phyloP scores from a whole-genome alignment of 2,797 vertebrate genomes.

The Falco concolor region DNA sequence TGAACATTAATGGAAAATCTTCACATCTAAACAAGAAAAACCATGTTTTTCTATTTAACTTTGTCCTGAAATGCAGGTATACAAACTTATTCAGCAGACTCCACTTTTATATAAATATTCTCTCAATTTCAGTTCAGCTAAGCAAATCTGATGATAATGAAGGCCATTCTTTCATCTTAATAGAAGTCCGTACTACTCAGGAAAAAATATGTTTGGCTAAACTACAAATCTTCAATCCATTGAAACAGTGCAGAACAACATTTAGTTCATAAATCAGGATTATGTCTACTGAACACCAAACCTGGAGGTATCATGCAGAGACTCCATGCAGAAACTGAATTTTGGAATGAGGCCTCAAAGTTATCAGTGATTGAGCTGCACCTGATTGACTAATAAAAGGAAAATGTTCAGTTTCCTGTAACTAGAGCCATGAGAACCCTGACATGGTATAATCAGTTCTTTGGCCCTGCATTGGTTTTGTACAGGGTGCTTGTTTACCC shows the following conservation, averaged over 20 bases:
- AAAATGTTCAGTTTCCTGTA: slow-evolving; percentile 54
- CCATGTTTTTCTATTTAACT: neutral
- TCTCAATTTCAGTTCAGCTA: neutral
- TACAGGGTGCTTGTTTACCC: neutral
- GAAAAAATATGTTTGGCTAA: slow-evolving; percentile 21
- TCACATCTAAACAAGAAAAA: neutral
- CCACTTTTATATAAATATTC: neutral
- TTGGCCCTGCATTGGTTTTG: neutral
- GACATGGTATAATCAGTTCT: neutral
- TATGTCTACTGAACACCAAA: slow-evolving; percentile 18
- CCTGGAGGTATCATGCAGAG: slow-evolving; percentile 25
- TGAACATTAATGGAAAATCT: neutral
- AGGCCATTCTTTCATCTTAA: neutral
- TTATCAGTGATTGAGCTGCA: slow-evolving; percentile 31
- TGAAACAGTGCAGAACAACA: slow-evolving; percentile 30
- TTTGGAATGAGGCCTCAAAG: neutral
- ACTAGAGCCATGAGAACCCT: neutral
- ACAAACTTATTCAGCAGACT: neutral
- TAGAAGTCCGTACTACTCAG: neutral
- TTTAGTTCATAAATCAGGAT: slow-evolving; percentile 43
- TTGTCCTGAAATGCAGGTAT: neutral
- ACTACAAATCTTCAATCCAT: neutral
- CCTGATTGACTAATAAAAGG: slow-evolving; percentile 29
- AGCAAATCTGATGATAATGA: neutral
- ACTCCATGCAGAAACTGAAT: neutral